These are phyloP conservation scores for Daktulosphaira vitifoliae DNA, from an alignment of 1,140 invertebrate species.

Conservation along the genomic window DNA sequence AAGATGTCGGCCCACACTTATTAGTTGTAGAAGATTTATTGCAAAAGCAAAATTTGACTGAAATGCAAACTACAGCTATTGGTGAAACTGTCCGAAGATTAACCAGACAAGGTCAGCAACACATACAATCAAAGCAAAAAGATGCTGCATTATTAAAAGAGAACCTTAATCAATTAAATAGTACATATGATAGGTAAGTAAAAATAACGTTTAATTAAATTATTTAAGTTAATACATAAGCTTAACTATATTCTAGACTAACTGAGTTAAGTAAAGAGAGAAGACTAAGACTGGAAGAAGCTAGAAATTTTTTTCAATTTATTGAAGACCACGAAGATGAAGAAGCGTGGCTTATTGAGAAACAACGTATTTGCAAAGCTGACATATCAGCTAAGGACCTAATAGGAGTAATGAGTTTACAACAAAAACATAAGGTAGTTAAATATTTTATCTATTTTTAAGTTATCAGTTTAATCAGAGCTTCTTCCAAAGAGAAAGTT, in stretches of 20 bases:
- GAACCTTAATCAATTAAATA: slow-evolving; percentile 60
- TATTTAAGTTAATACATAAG: background rate
- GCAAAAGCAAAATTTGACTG: slow-evolving; percentile 85
- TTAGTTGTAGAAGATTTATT: slow-evolving; percentile 86
- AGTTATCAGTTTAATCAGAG: background rate
- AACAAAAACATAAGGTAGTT: slow-evolving; percentile 85
- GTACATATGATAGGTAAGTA: slow-evolving; percentile 56
- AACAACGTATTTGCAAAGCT: slow-evolving; percentile 80
- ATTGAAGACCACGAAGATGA: slow-evolving; percentile 89
- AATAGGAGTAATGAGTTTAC: slow-evolving; percentile 73
- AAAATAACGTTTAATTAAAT: background rate
- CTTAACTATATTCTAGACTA: slow-evolving; percentile 44
- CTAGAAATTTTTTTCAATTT: slow-evolving; percentile 89
- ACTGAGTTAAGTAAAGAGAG: slow-evolving; percentile 65
- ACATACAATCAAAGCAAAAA: slow-evolving; percentile 48
- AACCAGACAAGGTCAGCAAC: slow-evolving; percentile 53
- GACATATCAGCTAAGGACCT: slow-evolving; percentile 90
- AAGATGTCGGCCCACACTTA: slow-evolving; percentile 83
- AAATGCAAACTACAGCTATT: slow-evolving; percentile 77
- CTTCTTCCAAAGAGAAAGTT: background rate
- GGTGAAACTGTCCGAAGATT: slow-evolving; percentile 73
- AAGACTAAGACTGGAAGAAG: slow-evolving; percentile 75
- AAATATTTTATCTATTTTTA: slow-evolving; percentile 5
- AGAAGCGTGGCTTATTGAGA: slow-evolving; percentile 87
- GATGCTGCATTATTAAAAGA: slow-evolving; percentile 58